These are phyloP conservation scores for Drosophila gunungcola DNA, from an alignment of 1,140 invertebrate genomes.

Conservation along the genomic window DNA sequence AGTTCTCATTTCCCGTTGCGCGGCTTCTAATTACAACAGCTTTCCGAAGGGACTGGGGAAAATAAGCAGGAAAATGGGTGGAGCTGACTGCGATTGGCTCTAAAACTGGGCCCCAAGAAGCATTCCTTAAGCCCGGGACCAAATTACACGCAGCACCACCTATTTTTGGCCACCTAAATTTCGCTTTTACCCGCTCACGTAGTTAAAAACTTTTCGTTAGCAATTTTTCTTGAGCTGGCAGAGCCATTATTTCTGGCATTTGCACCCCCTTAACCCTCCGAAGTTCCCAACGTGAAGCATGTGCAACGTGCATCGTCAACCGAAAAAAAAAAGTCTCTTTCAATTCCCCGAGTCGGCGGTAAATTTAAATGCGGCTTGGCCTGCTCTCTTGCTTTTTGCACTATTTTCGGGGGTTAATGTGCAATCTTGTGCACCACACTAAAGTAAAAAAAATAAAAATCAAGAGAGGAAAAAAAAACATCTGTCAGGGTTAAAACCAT, in stretches of 20 bases:
- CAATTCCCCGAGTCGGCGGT: conserved; percentile 31
- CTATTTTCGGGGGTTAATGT: conserved; percentile 2
- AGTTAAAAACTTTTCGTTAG: conserved; percentile 77
- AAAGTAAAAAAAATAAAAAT: not conserved
- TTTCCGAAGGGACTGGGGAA: not conserved
- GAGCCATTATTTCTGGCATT: conserved; percentile 71
- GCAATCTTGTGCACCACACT: conserved; percentile 8
- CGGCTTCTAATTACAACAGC: conserved; percentile 48
- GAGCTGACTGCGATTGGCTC: conserved; percentile 29
- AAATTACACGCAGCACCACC: conserved; percentile 38
- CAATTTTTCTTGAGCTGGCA: conserved; percentile 77
- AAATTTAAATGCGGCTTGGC: conserved; percentile 48
- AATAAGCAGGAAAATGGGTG: not conserved
- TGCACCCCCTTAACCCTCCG: conserved; percentile 18
- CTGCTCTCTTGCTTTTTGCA: conserved; percentile 8
- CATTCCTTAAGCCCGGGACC: conserved; percentile 54
- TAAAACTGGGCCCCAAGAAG: conserved; percentile 71
- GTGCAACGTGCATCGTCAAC: conserved; percentile 65
- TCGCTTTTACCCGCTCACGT: conserved; percentile 31
- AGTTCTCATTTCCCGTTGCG: conserved; percentile 50
- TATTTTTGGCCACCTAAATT: not conserved
- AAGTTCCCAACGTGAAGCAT: not conserved
- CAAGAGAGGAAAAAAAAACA: conserved; percentile 14
- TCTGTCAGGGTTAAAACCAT: conserved; percentile 44
- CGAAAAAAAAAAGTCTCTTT: conserved; percentile 45